Percentiles rank a stretch among this genome's conserved stretches.
These are phyloP conservation scores for Boloria selene DNA, from an alignment of 2,888 invertebrate genomes.

Conservation along the genomic window DNA sequence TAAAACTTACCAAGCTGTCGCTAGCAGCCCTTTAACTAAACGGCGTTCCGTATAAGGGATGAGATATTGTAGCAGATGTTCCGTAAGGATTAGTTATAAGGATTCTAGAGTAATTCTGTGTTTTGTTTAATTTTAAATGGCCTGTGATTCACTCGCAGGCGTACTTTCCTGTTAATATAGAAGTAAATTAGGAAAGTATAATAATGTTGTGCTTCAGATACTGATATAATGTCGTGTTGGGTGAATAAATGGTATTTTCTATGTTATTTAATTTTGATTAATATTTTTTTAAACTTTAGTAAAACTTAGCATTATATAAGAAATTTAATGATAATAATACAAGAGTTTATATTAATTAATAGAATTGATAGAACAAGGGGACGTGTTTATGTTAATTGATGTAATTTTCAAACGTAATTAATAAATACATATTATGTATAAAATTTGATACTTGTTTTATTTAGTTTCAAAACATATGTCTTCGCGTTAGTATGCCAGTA, in stretches of 20 bases:
- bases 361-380: constrained; percentile 2
- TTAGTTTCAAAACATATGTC: too few species aligned
- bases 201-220: too few species aligned
- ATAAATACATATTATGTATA: neutral
- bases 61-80: neutral
- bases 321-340: neutral
- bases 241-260: constrained; percentile 4
- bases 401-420: constrained; percentile 21
- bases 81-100: constrained; percentile 6
- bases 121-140: neutral
- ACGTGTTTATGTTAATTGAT: constrained; percentile 16
- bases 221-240: neutral
- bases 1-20: too few species aligned
- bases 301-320: neutral
- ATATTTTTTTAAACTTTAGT: neutral
- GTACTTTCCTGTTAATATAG: neutral
- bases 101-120: constrained; percentile 7
- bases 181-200: neutral
- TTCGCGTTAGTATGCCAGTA: too few species aligned
- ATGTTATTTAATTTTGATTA: constrained; percentile 8
- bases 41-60: too few species aligned
- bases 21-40: too few species aligned
- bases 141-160: neutral
- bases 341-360: neutral
- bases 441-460: constrained; percentile 15